phyloP scores from a whole-genome alignment of 2,797 vertebrate species.

The Lophius americanus region DNA sequence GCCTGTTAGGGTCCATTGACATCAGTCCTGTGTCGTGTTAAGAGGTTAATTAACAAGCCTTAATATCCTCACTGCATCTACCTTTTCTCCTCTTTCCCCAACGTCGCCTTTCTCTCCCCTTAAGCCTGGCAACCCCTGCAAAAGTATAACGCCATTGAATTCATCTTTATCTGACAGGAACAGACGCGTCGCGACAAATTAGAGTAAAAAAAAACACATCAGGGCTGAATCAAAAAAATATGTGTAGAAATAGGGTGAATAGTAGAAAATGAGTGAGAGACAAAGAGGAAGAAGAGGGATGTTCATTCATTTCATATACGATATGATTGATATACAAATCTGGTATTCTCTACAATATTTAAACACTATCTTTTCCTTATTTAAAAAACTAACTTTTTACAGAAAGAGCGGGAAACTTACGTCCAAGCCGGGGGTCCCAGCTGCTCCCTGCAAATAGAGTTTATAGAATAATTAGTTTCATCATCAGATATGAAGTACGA shows the following conservation, averaged over 20 bases:
- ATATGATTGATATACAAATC: too few relatives aligned
- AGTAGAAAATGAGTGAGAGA: neutral
- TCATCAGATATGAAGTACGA: too few relatives aligned
- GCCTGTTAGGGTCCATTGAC: constrained; percentile 82
- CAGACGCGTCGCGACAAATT: neutral
- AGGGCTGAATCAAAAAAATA: constrained; percentile 3
- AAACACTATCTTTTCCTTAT: too few relatives aligned
- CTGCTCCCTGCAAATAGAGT: constrained; percentile 88
- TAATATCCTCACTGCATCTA: constrained; percentile 80
- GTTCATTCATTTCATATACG: neutral
- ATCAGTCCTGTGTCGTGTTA: constrained; percentile 75
- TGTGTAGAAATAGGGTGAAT: neutral
- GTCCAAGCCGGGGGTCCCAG: constrained; percentile 95
- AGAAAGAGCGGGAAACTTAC: constrained; percentile 84
- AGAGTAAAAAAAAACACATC: constrained; percentile 7
- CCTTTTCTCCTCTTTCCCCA: constrained; percentile 99
- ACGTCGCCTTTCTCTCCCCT: constrained; percentile 96
- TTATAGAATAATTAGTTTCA: neutral
- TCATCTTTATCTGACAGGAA: constrained; percentile 41
- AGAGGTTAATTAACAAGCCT: constrained; percentile 43
- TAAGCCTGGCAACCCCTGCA: constrained; percentile 96
- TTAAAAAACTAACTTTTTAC: neutral
- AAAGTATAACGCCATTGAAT: constrained; percentile 83
- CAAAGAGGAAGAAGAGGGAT: constrained; percentile 7
- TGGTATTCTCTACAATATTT: too few relatives aligned